These are phyloP conservation scores for Triplophysa siluroides DNA, from an alignment of 2,113 vertebrate species.

Conservation along the genomic window DNA sequence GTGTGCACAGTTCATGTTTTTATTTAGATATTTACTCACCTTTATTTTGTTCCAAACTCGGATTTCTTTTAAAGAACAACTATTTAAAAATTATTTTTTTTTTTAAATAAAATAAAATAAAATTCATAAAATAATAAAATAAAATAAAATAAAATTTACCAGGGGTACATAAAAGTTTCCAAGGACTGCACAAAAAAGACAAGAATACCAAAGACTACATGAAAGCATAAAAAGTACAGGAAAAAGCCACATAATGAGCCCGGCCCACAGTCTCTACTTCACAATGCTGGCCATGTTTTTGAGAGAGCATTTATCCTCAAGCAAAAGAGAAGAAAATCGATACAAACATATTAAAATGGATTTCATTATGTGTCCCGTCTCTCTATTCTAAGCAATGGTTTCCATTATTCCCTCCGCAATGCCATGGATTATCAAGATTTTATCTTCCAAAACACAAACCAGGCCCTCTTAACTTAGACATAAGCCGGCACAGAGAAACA, in stretches of 20 bases:
- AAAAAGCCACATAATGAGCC: neutral
- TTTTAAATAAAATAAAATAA: too few relatives aligned
- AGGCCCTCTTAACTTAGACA: neutral
- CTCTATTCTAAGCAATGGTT: constrained; percentile 1
- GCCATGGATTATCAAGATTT: constrained; percentile 26
- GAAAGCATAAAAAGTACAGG: too few relatives aligned
- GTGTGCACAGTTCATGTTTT: too few relatives aligned
- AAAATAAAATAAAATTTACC: too few relatives aligned
- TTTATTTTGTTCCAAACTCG: too few relatives aligned
- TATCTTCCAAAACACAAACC: neutral
- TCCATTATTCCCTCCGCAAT: neutral
- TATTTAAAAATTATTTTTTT: too few relatives aligned
- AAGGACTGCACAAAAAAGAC: neutral
- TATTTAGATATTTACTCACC: too few relatives aligned
- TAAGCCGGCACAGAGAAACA: neutral
- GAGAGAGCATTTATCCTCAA: neutral
- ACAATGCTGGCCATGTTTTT: neutral
- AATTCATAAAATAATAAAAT: too few relatives aligned
- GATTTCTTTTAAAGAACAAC: too few relatives aligned
- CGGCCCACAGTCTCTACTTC: neutral
- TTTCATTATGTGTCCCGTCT: neutral
- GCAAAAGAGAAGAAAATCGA: constrained; percentile 19
- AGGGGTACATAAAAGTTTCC: neutral
- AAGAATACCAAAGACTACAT: neutral
- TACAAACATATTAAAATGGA: constrained; percentile 20